Evolutionary conservation across 2,888 invertebrate species (phyloP).

Genomic region (Lasioglossum figueresi): DNA sequence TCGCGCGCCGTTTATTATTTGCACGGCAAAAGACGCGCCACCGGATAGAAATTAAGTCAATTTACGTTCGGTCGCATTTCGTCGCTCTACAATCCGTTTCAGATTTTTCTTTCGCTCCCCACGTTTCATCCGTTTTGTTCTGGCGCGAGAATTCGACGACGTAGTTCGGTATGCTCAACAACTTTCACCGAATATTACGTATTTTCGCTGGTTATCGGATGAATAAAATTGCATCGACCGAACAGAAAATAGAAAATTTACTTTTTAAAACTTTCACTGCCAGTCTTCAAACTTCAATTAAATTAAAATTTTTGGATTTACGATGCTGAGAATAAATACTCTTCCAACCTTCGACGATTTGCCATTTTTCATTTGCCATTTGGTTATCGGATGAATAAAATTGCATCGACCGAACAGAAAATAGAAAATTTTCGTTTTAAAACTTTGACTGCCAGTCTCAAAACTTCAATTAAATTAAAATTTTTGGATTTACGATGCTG

Average conservation of each 20-base stretch:
- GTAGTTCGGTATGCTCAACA: neutral
- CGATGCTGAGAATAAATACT: too few relatives aligned
- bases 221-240: neutral
- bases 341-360: too few relatives aligned
- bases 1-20: neutral
- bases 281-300: too few relatives aligned
- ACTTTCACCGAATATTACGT: neutral
- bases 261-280: too few relatives aligned
- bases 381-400: neutral
- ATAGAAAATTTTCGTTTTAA: too few relatives aligned
- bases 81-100: too few relatives aligned
- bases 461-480: too few relatives aligned
- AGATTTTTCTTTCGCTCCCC: neutral
- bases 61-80: neutral
- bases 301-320: too few relatives aligned
- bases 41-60: conserved; percentile 24
- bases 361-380: too few relatives aligned
- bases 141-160: neutral
- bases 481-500: too few relatives aligned
- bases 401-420: neutral
- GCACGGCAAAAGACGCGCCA: neutral
- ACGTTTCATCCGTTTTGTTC: neutral
- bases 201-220: neutral
- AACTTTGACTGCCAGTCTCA: too few relatives aligned
- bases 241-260: too few relatives aligned